Percentiles rank a stretch among this genome's conserved stretches.
phyloP scores from a whole-genome alignment of 1,140 invertebrate species.

The Anadara kagoshimensis region DNA sequence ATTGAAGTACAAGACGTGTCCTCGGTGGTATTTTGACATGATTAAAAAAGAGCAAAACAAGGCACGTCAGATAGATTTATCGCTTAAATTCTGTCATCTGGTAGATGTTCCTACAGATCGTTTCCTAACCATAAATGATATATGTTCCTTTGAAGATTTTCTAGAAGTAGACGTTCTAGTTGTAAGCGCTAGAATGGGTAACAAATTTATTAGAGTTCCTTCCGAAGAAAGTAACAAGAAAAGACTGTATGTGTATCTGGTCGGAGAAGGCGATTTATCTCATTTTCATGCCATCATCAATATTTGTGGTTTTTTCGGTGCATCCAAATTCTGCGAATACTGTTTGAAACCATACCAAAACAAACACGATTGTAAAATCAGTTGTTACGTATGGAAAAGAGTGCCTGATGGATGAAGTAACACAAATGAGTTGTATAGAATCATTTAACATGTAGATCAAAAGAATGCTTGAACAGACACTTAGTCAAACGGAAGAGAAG shows the following conservation, averaged over 20 bases:
- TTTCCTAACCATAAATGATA: no score
- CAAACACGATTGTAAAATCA: no score
- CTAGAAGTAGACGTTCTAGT: no score
- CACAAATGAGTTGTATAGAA: background rate
- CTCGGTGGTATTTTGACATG: background rate
- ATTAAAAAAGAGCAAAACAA: background rate
- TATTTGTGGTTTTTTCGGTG: constrained; percentile 27
- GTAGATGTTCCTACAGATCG: background rate
- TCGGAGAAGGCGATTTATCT: background rate
- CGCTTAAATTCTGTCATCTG: background rate
- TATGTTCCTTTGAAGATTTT: no score
- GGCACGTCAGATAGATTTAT: background rate
- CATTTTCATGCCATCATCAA: constrained; percentile 26
- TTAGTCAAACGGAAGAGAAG: background rate
- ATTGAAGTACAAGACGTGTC: background rate
- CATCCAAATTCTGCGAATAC: constrained; percentile 12
- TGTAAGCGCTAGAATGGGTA: constrained; percentile 10
- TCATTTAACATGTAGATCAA: constrained; percentile 22
- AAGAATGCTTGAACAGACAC: constrained; percentile 17
- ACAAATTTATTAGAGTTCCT: constrained; percentile 18
- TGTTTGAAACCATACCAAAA: constrained; percentile 21
- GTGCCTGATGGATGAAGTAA: no score
- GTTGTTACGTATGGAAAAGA: no score
- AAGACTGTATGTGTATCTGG: constrained; percentile 22
- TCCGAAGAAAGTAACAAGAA: background rate